Conservation (phyloP, 2,113 vertebrate genomes). For the Trinectes maculatus region DNA sequence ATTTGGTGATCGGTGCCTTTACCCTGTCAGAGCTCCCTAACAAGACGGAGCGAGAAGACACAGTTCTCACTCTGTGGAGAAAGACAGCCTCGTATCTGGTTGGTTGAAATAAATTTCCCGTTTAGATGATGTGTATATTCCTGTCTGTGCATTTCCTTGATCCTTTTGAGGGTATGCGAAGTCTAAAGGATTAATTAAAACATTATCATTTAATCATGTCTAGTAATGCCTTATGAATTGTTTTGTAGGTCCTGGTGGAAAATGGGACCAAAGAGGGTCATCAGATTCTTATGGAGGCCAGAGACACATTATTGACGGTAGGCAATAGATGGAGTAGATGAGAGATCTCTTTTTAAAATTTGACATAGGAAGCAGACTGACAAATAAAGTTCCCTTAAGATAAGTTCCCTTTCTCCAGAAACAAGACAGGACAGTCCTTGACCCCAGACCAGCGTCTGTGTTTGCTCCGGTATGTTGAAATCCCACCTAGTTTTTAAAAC, state of each 20-base stretch:
- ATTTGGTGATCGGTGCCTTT: constrained; percentile 86
- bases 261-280: constrained; percentile 90
- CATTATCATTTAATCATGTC: background rate
- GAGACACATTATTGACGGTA: constrained; percentile 83
- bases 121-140: too few species aligned
- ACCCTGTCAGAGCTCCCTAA: constrained; percentile 85
- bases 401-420: constrained; percentile 66
- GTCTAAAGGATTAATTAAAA: too few species aligned
- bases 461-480: constrained; percentile 85
- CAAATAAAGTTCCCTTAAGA: too few species aligned
- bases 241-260: constrained; percentile 86
- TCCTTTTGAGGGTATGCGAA: too few species aligned
- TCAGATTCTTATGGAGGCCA: constrained; percentile 89
- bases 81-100: constrained; percentile 89
- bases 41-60: constrained; percentile 70
- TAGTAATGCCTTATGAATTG: background rate
- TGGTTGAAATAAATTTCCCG: constrained; percentile 27
- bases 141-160: background rate
- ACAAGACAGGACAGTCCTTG: constrained; percentile 75
- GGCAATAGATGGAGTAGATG: background rate
- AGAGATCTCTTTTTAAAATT: background rate
- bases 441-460: constrained; percentile 78
- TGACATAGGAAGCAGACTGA: background rate
- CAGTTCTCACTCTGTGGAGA: constrained; percentile 86
- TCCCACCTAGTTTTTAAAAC: background rate